phyloP scores from a whole-genome alignment of 2,888 invertebrate genomes.

The Hydrotaea diabolus region DNA sequence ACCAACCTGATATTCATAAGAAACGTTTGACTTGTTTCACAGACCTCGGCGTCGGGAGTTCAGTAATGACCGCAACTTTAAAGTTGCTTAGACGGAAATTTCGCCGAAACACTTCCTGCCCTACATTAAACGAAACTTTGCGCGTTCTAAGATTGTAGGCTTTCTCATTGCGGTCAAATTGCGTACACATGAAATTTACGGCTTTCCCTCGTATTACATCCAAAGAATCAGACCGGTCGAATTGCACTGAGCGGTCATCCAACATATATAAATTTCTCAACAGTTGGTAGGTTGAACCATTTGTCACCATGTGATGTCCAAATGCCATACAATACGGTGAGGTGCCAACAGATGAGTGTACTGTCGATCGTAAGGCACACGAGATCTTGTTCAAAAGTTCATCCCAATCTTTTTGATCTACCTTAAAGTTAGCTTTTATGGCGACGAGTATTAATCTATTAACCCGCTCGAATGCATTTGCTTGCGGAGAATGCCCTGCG shows the following conservation, averaged over 20 bases:
- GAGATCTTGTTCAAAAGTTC: neutral
- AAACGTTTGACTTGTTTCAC: no score
- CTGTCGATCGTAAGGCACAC: no score
- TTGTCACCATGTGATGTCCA: neutral
- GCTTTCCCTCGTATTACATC: neutral
- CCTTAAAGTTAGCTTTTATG: slow-evolving; percentile 38
- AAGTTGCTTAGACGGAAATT: no score
- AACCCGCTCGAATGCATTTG: neutral
- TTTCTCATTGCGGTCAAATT: no score
- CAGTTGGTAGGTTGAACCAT: no score
- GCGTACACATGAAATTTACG: neutral
- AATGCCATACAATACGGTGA: no score
- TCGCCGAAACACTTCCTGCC: no score
- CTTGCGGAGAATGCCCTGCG: neutral
- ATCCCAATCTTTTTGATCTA: neutral
- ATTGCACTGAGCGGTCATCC: neutral
- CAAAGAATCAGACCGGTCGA: neutral
- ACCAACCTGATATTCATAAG: no score
- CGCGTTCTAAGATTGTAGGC: neutral
- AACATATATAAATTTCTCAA: no score
- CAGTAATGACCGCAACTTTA: no score
- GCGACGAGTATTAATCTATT: slow-evolving; percentile 38
- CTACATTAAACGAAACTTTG: neutral
- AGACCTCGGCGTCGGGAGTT: no score
- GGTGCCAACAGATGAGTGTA: no score